Conservation (phyloP, 92 coral and sea anemone genomes). For the Umimayanthus chanpuru region DNA sequence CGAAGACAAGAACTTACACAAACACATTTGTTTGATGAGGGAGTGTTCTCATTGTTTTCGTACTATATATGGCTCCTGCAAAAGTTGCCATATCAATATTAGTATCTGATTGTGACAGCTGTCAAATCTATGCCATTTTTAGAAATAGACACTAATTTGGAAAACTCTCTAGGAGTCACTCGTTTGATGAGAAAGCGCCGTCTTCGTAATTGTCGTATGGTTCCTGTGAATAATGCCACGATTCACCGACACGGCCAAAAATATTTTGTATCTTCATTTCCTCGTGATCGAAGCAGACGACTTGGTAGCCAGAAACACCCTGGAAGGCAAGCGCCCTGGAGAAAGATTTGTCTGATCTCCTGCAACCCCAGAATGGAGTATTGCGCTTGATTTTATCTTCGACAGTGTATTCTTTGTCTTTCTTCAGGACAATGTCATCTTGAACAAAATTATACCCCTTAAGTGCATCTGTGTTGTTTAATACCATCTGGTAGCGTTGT, state of each 20-base stretch:
- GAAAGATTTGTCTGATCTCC: conserved; percentile 44
- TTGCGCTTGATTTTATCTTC: conserved; percentile 22
- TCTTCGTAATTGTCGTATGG: neutral
- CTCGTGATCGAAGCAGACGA: conserved; percentile 37
- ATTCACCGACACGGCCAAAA: conserved; percentile 48
- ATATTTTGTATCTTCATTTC: conserved; percentile 51
- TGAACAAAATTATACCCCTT: conserved; percentile 56
- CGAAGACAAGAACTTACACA: no score
- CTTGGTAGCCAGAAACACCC: conserved; percentile 60
- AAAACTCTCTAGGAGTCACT: neutral
- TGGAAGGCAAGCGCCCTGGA: conserved; percentile 44
- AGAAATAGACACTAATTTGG: no score
- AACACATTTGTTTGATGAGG: no score
- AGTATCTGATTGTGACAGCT: no score
- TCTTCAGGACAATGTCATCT: conserved; percentile 51
- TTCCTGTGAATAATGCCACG: conserved; percentile 8
- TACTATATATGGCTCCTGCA: no score
- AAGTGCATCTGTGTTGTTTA: conserved; percentile 45
- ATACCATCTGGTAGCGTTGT: conserved; percentile 58
- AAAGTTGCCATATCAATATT: no score
- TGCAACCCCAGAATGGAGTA: conserved; percentile 42
- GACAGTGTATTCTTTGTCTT: conserved; percentile 37
- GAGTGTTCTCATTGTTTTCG: no score
- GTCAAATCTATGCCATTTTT: no score
- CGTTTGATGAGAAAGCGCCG: neutral